Evolutionary conservation across 2,888 invertebrate species (phyloP).

Genomic region (Caenorhabditis sp.): DNA sequence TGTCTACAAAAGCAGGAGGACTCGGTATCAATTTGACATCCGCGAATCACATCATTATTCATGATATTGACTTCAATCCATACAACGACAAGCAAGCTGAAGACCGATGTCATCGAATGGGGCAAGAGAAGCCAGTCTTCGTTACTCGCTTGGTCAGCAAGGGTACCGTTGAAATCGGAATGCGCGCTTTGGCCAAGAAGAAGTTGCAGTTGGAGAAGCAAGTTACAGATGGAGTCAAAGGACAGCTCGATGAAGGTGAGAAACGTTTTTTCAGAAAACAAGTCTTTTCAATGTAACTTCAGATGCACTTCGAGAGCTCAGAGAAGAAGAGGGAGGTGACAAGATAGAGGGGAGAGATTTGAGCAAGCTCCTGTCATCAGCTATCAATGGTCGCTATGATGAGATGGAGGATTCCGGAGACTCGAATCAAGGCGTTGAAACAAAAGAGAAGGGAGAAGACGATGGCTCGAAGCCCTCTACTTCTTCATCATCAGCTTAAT

Average conservation of each 20-base stretch:
- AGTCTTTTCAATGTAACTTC: slow-evolving; percentile 8
- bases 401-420: slow-evolving; percentile 57
- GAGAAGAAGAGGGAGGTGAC: slow-evolving; percentile 59
- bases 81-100: slow-evolving; percentile 98
- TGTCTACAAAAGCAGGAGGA: slow-evolving; percentile 89
- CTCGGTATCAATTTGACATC: slow-evolving; percentile 94
- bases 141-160: slow-evolving; percentile 92
- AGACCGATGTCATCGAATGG: slow-evolving; percentile 86
- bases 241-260: slow-evolving; percentile 67
- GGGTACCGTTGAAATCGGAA: slow-evolving; percentile 87
- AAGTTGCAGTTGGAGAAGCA: slow-evolving; percentile 94
- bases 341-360: slow-evolving; percentile 53
- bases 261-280: background rate
- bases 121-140: slow-evolving; percentile 86
- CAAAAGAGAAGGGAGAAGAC: background rate
- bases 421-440: slow-evolving; percentile 35
- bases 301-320: slow-evolving; percentile 58
- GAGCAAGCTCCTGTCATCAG: slow-evolving; percentile 63
- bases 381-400: slow-evolving; percentile 58
- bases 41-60: slow-evolving; percentile 95
- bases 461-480: slow-evolving; percentile 5
- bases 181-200: slow-evolving; percentile 92
- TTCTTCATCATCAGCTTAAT: slow-evolving; percentile 29
- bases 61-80: slow-evolving; percentile 98
- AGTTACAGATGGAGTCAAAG: slow-evolving; percentile 86